Base-by-base conservation (phyloP, 2,113 vertebrate genomes). In the Phaetusa simplex region DNA sequence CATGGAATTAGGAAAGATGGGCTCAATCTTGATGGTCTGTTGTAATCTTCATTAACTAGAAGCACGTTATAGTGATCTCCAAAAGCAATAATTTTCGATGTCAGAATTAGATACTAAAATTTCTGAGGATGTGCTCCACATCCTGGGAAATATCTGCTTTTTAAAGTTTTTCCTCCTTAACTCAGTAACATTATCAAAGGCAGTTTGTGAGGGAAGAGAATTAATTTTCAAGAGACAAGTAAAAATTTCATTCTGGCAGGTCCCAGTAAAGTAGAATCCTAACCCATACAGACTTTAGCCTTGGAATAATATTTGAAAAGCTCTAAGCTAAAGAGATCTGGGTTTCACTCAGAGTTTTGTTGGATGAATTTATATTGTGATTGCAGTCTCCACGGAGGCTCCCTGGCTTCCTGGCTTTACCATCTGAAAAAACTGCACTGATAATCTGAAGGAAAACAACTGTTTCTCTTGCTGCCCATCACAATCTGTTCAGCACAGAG, bases 301-400 rank as follows among this genome's bases (percentile, higher is more conserved):
- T 82, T 62, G 59, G 71, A 67, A 90, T 56, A 95, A 87, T 70
- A 83, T 93, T 67, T 91, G 80, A 66, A 92, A 96, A 94, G 67
- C 47, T 86, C 34, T 70, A 92, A 90, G 43, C n/a, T 70, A 56
- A 71, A 90, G 69, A 95, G 27, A 40, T 40, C 40, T 86, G 74
- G 21, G 13, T 88, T 88, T 81, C 32, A 45, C 32, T 85, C 78
- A 42, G 59, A 92, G 14, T 82, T 90, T 65, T 77, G 36, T 27
- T 81, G 55, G 89, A 95, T 62, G 5, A 85, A 38, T 92, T 78
- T 55, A 53, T 55, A 56, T 32, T 36, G 77, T 14, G 74, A 83
- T 36, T 87, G 20, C 47, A 50, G 20, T 87, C 49, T 89, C 69
- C 43, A 62, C 1, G 23, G 62, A 64, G 55, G 65, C 26, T 71